Conservation (phyloP, 2,113 vertebrate genomes). For the Gobio gobio region DNA sequence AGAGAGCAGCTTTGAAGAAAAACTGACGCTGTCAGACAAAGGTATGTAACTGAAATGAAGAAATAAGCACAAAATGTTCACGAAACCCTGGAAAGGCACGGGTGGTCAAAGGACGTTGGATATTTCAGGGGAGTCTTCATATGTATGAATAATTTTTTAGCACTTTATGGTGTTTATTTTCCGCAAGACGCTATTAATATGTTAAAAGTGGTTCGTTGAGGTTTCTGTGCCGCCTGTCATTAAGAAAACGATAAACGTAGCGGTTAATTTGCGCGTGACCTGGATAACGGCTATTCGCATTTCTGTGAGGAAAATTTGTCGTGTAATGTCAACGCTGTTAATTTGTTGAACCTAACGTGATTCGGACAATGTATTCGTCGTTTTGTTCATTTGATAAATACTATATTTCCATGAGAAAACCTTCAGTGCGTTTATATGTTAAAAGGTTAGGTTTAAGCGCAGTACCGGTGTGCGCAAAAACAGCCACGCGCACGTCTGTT, state of each 20-base stretch:
- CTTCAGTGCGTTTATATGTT: neutral
- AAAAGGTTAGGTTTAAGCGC: neutral
- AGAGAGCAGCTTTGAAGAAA: constrained; percentile 69
- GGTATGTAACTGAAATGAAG: constrained; percentile 63
- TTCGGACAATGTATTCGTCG: neutral
- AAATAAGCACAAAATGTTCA: constrained; percentile 13
- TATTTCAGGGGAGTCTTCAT: neutral
- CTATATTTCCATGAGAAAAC: neutral
- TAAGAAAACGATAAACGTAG: constrained; percentile 12
- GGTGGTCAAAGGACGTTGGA: neutral
- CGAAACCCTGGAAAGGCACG: neutral
- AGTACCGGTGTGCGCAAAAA: constrained; percentile 6
- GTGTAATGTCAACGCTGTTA: neutral
- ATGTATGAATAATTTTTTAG: neutral
- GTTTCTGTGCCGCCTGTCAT: constrained; percentile 26
- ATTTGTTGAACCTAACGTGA: neutral
- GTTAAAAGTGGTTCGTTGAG: neutral
- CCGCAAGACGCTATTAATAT: neutral
- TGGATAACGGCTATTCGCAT: constrained; percentile 12
- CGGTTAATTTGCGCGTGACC: neutral
- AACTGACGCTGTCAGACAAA: constrained; percentile 72
- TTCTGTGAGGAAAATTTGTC: neutral
- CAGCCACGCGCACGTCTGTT: neutral
- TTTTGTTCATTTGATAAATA: neutral
- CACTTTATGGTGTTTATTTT: neutral